Base-by-base conservation (phyloP, 2,888 invertebrate genomes). In the Heliconius charithonia region DNA sequence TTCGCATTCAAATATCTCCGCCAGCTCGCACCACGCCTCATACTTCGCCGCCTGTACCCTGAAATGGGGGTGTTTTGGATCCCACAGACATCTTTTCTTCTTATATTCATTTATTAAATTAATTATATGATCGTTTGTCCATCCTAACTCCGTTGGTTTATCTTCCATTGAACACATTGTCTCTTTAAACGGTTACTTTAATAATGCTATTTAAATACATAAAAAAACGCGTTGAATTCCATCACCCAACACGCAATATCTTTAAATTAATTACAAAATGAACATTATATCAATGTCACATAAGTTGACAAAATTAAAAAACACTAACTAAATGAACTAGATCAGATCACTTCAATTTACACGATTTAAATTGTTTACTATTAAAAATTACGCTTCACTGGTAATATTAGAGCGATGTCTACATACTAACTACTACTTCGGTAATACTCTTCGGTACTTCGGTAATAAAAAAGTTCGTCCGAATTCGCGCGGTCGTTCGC, bases 21-120 rank as follows among this genome's bases (percentile, higher is more conserved):
- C 93, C 65, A 94, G 63, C 7, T 89, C 87, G 27, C 87, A 83
- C 92, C 92, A 94, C 0, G 92, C 91, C 25, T 90, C 91, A 75
- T 91, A 90, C 81, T 93, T 92, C 4, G 90, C 89, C 0, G 89
- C 86, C 77, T 89, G 89, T 29, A 90, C 87, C 13, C 93, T 81
- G 83, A 89, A 92, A 78, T 89, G 27, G 12, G 88, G 88, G 80
- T 93, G 87, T 0, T 81, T 73, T 3, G 81, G 83, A 82, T 94
- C 90, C 94, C 94, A 94, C 3, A 94, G 82, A 82, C 90, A 88
- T 0, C 90, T 90, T 3, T 85, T 84, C 29, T 85, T 85, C 37
- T 84, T 85, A 80, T 93, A 94, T 80, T 92, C 91, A 12, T 88
- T 83, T 37, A 94, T 85, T 62, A 94, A 82, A 0, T 86, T 85